Percentiles rank a stretch among this genome's conserved stretches.
Conservation (phyloP, 2,888 invertebrate species). For the Leptinotarsa peninsularis region DNA sequence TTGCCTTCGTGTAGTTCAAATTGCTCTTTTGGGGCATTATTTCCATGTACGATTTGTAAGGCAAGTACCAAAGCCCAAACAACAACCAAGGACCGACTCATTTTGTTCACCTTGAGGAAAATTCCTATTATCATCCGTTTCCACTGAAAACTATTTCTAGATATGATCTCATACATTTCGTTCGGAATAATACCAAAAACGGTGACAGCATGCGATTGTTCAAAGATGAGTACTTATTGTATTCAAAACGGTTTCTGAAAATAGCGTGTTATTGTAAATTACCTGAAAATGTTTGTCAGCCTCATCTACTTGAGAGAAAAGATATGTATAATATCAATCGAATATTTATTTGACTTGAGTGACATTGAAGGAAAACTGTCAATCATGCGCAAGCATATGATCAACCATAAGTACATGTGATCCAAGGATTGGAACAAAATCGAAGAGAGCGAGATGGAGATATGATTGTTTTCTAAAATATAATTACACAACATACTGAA, state of each 20-base stretch:
- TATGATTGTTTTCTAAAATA: too few species aligned
- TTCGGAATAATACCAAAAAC: not conserved
- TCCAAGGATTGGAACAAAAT: too few species aligned
- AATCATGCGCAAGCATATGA: too few species aligned
- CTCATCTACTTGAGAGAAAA: not conserved
- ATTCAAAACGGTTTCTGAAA: not conserved
- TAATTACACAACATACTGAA: too few species aligned
- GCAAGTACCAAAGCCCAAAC: not conserved
- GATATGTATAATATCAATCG: too few species aligned
- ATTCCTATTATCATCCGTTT: not conserved
- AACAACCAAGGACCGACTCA: not conserved
- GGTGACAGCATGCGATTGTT: not conserved
- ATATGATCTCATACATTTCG: not conserved
- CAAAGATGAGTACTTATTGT: not conserved
- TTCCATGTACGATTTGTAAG: conserved; percentile 3
- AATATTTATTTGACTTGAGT: too few species aligned
- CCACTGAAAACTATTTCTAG: not conserved
- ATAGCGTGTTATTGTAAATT: not conserved
- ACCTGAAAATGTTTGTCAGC: not conserved
- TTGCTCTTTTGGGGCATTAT: not conserved
- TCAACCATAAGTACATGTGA: too few species aligned
- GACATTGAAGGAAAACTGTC: too few species aligned
- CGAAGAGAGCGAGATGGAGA: too few species aligned
- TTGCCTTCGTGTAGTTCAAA: conserved; percentile 36
- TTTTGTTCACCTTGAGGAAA: conserved; percentile 1